Percentiles rank a stretch among this genome's conserved stretches.
These are phyloP conservation scores for Eupithecia abbreviata DNA, from an alignment of 2,888 invertebrate genomes.

Conservation along the genomic window DNA sequence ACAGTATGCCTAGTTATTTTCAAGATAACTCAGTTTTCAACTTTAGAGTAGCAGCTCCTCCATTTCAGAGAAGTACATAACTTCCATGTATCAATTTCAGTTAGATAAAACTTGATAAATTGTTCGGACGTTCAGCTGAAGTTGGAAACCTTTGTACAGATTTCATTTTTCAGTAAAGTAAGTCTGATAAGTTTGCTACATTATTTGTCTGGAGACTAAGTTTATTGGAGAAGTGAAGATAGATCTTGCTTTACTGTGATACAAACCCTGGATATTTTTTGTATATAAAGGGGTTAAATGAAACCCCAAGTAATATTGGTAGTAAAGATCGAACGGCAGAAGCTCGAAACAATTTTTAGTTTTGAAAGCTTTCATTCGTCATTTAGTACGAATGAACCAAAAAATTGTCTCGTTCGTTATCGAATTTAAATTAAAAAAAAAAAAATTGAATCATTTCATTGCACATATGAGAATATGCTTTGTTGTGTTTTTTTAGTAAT, in stretches of 20 bases:
- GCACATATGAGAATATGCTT: no score
- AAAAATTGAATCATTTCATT: no score
- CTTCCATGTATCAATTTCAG: constrained; percentile 19
- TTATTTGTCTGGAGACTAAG: not conserved
- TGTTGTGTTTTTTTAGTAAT: no score
- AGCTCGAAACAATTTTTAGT: no score
- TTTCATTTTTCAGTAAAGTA: constrained; percentile 29
- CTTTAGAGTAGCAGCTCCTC: not conserved
- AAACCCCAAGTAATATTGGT: no score
- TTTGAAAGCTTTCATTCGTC: no score
- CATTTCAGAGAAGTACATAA: constrained; percentile 3
- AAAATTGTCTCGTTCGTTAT: no score
- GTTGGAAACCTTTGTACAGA: constrained; percentile 22
- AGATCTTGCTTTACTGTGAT: not conserved
- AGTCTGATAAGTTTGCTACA: constrained; percentile 32
- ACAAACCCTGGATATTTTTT: no score
- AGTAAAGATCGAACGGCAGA: no score
- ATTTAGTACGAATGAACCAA: no score
- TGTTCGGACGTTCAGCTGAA: constrained; percentile 17
- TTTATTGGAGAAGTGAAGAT: not conserved
- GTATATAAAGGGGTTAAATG: no score
- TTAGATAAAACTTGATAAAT: constrained; percentile 23
- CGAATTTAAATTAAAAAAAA: no score
- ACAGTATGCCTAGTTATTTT: not conserved
- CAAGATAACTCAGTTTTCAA: not conserved